These are phyloP conservation scores for Phortica okadai DNA, from an alignment of 2,888 invertebrate species.

Conservation along the genomic window DNA sequence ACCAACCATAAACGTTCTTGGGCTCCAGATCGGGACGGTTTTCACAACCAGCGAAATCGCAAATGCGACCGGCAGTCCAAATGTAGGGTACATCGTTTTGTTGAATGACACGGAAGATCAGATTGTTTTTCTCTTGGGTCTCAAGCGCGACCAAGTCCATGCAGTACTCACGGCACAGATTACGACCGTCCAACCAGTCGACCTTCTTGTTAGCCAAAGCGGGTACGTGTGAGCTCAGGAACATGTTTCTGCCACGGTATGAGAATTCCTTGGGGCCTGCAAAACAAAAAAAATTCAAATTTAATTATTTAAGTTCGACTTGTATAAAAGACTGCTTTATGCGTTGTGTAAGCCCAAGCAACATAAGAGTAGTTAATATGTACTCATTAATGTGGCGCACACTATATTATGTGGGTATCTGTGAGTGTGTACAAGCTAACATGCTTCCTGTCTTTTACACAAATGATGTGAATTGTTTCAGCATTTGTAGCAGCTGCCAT, in stretches of 20 bases:
- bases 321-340: neutral
- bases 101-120: constrained; percentile 91
- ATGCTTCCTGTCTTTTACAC: constrained; percentile 28
- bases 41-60: constrained; percentile 95
- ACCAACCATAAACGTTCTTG: constrained; percentile 91
- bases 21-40: constrained; percentile 90
- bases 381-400: too few species aligned
- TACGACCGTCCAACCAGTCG: constrained; percentile 94
- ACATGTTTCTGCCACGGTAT: constrained; percentile 91
- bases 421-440: constrained; percentile 7
- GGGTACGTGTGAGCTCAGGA: constrained; percentile 89
- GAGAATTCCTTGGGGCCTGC: constrained; percentile 93
- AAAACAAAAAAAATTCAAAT: constrained; percentile 32
- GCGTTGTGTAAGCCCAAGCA: neutral
- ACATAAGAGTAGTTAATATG: too few species aligned
- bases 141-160: constrained; percentile 95
- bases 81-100: constrained; percentile 94
- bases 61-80: constrained; percentile 94
- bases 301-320: neutral
- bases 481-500: constrained; percentile 58
- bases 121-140: constrained; percentile 92
- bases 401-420: too few species aligned
- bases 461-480: constrained; percentile 43
- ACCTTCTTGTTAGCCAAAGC: constrained; percentile 87
- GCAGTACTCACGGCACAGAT: constrained; percentile 93